Conservation (phyloP, 2,797 vertebrate species). For the Monodelphis domestica region DNA sequence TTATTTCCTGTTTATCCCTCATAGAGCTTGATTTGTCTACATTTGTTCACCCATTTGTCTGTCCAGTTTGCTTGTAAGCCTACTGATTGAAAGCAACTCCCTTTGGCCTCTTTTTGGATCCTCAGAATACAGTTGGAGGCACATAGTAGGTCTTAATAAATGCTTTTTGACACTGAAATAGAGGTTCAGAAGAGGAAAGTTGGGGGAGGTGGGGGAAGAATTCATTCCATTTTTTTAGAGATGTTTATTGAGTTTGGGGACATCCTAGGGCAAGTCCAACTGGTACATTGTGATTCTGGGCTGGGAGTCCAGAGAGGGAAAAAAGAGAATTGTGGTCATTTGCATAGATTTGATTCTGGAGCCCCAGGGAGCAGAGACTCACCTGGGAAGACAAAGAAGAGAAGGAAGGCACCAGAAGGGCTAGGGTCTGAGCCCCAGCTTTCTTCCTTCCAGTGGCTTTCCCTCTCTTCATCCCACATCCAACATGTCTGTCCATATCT, state of each 20-base stretch:
- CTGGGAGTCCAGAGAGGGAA: neutral
- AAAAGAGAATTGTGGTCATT: neutral
- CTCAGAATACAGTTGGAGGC: neutral
- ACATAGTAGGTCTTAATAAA: neutral
- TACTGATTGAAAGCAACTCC: neutral
- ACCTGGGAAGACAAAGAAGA: neutral
- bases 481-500: neutral
- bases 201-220: too few species aligned
- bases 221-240: neutral
- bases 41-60: neutral
- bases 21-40: neutral
- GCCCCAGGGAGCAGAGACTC: too few species aligned
- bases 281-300: neutral
- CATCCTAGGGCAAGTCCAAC: accelerated
- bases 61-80: neutral
- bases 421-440: neutral
- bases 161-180: neutral
- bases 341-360: neutral
- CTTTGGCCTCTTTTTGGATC: neutral
- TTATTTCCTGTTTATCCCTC: neutral
- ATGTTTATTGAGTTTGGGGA: neutral
- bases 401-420: neutral
- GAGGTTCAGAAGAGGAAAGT: neutral
- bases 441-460: too few species aligned
- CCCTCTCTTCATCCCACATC: too few species aligned